phyloP scores from a whole-genome alignment of 2,113 vertebrate species.

The Telmatochromis sp. region DNA sequence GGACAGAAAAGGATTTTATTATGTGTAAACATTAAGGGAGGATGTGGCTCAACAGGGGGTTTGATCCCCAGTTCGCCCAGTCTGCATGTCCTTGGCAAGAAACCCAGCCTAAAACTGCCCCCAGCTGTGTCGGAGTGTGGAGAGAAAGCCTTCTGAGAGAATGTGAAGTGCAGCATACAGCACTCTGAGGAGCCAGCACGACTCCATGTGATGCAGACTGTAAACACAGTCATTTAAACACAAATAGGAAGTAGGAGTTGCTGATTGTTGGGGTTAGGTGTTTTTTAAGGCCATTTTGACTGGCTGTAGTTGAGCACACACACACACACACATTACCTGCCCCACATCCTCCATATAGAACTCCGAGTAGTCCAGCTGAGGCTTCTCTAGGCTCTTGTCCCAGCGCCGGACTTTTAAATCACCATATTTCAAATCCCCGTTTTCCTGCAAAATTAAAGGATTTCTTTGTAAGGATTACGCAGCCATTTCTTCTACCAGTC shows the following conservation, averaged over 20 bases:
- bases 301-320: background rate
- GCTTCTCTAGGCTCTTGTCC: slow-evolving; percentile 94
- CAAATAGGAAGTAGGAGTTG: background rate
- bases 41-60: background rate
- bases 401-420: slow-evolving; percentile 85
- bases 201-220: background rate
- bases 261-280: background rate
- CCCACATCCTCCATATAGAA: slow-evolving; percentile 89
- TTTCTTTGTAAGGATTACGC: background rate
- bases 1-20: background rate
- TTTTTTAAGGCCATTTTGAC: background rate
- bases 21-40: background rate
- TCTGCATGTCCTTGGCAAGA: background rate
- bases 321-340: slow-evolving; percentile 54
- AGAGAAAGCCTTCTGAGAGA: background rate
- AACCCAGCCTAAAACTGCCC: background rate
- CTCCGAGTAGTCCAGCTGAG: slow-evolving; percentile 91
- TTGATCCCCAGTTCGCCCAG: background rate
- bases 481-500: background rate
- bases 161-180: background rate
- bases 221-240: background rate
- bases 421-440: slow-evolving; percentile 69
- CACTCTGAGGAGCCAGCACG: background rate
- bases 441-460: slow-evolving; percentile 72
- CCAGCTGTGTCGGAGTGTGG: background rate